Evolutionary conservation across 2,113 vertebrate species (phyloP), one percentile per base, ranked within the genome.

Genomic region (Chaetura pelagica): DNA sequence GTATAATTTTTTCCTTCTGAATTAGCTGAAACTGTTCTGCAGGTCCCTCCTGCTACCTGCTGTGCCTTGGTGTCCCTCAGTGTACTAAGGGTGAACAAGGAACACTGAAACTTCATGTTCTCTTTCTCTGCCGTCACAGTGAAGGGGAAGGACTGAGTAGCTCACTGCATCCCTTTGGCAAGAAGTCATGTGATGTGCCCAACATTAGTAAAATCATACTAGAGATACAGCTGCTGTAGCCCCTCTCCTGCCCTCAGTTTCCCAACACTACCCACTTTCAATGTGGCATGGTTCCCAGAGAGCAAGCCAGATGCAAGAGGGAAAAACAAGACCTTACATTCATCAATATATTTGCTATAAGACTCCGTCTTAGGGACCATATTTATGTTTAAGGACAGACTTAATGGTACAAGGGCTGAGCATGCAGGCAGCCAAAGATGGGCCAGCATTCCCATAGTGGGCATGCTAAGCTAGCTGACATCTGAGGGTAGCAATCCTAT

Each of bases 1-100:
- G 2, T 8, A 0, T 6, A 1, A 21, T 68, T 44, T 48, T 72
- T 75, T 24, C 17, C 9, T 18, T 18, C 34, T 0, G 1, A 68
- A 71, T 59, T 61, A 62, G 8, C 71, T 68, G 27, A 59, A 93
- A 34, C 9, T 29, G 12, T 20, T 63, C 44, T 57, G 35, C 63
- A 32, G 26, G 3, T 52, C 16, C 40, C 30, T n/a, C 18, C 48
- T 6, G 12, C 12, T 40, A 22, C 5, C 18, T 55, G 9, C 40
- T 44, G 4, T 55, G 27, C 32, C 27, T 49, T 63, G 20, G 4
- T 22, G 27, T 73, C 76, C 66, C 40, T 51, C 27, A n/a, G 38
- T 4, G 1, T 24, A 6, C 0, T 0, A 35, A 74, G 22, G 5
- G 35, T n/a, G 27, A 87, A 29, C 4, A 23, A 63, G 40, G 19